phyloP scores from a whole-genome alignment of 2,113 vertebrate species.

The Platycercus adscitus region DNA sequence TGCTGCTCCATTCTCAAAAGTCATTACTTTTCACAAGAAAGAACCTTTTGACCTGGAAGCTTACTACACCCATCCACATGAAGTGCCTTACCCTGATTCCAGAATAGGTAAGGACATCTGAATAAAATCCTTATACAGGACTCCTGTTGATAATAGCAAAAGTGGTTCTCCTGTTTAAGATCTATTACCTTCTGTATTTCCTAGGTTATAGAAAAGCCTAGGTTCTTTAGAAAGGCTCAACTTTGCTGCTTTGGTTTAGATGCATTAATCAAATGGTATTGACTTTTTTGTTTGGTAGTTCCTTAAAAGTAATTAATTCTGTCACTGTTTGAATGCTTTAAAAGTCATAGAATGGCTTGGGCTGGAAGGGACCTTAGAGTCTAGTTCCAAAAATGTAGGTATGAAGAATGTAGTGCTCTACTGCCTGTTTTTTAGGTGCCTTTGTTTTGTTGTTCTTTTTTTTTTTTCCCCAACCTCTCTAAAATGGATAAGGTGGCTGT shows the following conservation, averaged over 20 bases:
- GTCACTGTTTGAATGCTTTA: background rate
- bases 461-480: background rate
- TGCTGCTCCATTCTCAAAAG: slow-evolving; percentile 94
- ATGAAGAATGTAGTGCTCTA: background rate
- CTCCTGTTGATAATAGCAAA: background rate
- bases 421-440: background rate
- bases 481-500: background rate
- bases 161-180: background rate
- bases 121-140: background rate
- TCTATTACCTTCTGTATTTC: rapidly evolving
- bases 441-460: too few species aligned
- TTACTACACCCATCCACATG: slow-evolving; percentile 88
- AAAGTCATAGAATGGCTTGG: background rate
- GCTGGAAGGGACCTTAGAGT: too few species aligned
- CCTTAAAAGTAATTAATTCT: background rate
- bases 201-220: background rate
- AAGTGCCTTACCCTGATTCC: slow-evolving; percentile 91
- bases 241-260: background rate
- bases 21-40: slow-evolving; percentile 97
- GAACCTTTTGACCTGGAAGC: slow-evolving; percentile 95
- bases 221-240: background rate
- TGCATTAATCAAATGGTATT: background rate
- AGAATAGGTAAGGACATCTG: slow-evolving; percentile 85
- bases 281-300: background rate
- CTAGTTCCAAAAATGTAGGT: too few species aligned